Base-by-base conservation (phyloP, 2,113 vertebrate genomes). In the Glaucomys volans region DNA sequence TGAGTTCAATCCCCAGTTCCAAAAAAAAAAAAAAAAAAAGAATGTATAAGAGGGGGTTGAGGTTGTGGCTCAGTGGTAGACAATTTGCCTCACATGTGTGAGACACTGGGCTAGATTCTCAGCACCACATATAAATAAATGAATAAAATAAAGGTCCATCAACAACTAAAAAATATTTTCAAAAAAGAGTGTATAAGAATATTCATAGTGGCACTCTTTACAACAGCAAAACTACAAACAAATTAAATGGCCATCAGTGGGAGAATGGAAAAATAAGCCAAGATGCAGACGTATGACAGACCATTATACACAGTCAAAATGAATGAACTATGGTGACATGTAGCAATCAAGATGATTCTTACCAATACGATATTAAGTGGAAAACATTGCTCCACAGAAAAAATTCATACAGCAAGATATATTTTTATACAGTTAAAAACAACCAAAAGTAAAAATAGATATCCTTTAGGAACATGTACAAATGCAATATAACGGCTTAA, bases 351-450 rank as follows among this genome's bases (percentile, higher is more conserved):
- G 18, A 22, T 44, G 20, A 54, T 66, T 52, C 71, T 66, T 62
- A 74, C 28, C 32, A 57, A 40, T 35, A 26, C 18, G 71, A 44
- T 24, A 77, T 28, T 52, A 74, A 40, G 14, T 69, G 16, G 42
- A 20, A 75, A 92, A 24, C 72, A 59, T 59, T 24, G 12, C 30
- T 69, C 52, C 17, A 52, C 35, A 64, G n/a, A n/a, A 87, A 92
- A 66, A 79, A 64, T 26, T 28, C 35, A 59, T 35, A 52, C 35
- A 67, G 50, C 42, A 93, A 81, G 22, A 57, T 59, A 28, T 47
- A 32, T 44, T 96, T 74, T 80, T 54, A 87, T 77, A 72, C 95
- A 87, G n/a, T 59, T 92, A 81, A 71, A 77, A 52, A 71, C 67
- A 88, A 72, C 7, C 16, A 84, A 72, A 91, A 95, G 69, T 24